phyloP scores from a whole-genome alignment of 2,797 vertebrate species.

The Pelochelys cantorii region DNA sequence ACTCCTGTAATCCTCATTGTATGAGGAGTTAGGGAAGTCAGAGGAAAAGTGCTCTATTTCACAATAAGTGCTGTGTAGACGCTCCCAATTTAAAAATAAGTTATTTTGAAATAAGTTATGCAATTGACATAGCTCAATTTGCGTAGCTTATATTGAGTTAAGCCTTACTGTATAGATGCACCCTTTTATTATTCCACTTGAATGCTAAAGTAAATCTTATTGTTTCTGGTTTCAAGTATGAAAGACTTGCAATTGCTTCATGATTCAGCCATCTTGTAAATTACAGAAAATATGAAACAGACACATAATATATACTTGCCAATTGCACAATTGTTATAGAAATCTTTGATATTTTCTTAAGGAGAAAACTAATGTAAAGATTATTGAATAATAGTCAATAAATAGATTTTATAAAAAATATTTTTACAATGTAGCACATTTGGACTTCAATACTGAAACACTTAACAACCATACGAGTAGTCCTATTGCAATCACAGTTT shows the following conservation, averaged over 20 bases:
- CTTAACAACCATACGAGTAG: neutral
- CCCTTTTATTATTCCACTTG: neutral
- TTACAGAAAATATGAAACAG: neutral
- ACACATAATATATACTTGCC: neutral
- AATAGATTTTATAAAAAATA: neutral
- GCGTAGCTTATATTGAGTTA: no score
- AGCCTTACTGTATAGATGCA: no score
- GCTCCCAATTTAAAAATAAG: no score
- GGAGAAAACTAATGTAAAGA: neutral
- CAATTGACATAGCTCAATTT: no score
- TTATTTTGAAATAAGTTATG: no score
- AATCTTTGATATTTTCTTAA: neutral
- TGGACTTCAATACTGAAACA: neutral
- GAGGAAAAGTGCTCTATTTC: no score
- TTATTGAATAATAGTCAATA: neutral
- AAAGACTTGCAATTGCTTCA: neutral
- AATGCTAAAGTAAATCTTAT: neutral
- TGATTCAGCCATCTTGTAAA: neutral
- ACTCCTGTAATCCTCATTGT: no score
- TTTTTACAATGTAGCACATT: conserved; percentile 8
- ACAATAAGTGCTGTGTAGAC: no score
- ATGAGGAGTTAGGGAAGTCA: no score
- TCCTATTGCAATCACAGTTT: neutral
- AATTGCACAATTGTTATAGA: neutral
- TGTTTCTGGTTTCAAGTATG: neutral